Conservation (phyloP, 2,797 vertebrate genomes). For the Heteromormyrus szaboi region DNA sequence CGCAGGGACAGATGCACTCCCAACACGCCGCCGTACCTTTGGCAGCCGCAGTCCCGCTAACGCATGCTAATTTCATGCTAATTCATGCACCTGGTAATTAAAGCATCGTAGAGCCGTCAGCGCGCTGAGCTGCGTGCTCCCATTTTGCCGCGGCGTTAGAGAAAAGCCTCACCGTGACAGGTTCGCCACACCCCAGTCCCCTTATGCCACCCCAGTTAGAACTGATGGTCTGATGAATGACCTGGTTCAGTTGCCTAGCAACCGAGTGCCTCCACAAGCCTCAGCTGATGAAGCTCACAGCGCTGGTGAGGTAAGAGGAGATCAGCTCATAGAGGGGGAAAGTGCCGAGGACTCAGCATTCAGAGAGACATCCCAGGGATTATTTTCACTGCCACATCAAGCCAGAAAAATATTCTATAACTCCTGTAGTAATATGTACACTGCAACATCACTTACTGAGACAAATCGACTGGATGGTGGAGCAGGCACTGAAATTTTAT, state of each 20-base stretch:
- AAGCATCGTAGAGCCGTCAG: not conserved
- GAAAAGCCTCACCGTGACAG: not conserved
- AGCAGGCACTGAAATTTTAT: not conserved
- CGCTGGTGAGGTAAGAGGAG: constrained; percentile 2
- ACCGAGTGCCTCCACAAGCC: constrained; percentile 3
- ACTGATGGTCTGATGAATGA: not conserved
- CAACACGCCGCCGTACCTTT: not conserved
- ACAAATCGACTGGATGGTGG: not conserved
- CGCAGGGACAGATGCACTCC: constrained; percentile 4
- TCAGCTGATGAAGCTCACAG: not conserved
- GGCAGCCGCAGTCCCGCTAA: not conserved
- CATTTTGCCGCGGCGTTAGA: not conserved
- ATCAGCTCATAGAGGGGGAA: not conserved
- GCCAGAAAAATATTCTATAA: not conserved
- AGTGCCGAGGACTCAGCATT: not conserved
- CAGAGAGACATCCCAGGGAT: not conserved
- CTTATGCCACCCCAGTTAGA: constrained; percentile 1
- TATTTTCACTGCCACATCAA: not conserved
- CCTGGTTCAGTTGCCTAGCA: constrained; percentile 16
- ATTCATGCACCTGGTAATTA: constrained; percentile 19
- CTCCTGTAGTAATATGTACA: not conserved
- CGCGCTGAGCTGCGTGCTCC: not conserved
- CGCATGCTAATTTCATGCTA: constrained; percentile 12
- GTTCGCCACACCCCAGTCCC: not conserved
- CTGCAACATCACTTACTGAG: not conserved